Evolutionary conservation across 2,888 invertebrate species (phyloP), one percentile per base, ranked within the genome.

Genomic region (Schrankia costaestrigalis): DNA sequence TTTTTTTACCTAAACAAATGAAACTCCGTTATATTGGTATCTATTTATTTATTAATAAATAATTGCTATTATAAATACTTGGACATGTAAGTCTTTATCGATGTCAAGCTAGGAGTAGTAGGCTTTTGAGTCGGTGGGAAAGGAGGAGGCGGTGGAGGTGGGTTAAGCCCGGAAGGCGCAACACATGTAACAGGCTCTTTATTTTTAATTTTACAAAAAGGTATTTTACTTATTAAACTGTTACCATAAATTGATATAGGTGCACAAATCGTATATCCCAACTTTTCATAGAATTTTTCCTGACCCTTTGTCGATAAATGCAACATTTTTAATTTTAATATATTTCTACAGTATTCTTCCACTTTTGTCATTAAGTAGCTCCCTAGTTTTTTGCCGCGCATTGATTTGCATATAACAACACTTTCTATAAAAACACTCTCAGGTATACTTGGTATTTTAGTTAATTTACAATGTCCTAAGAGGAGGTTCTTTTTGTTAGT

Each of bases 341-440:
- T 81, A 38, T 82, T 79, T 48, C 89, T 91, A 61, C 93, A 93
- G 70, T 94, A 94, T 46, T 93, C 90, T 81, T 96, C 95, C 4
- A 92, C 90, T 66, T 91, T 90, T 38, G 81, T 89, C 93, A 96
- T 93, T 21, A 96, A 82, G 62, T 90, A 89, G 56, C 92, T 93
- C 11, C 96, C 96, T 46, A 94, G 89, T 52, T 94, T 95, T 75
- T 91, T 91, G 7, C 94, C 94, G 50, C 96, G 89, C 61, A 91
- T 89, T 10, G 81, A 77, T 72, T 90, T 91, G 50, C 90, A 90
- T 63, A 96, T 95, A 9, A 96, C 93, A 51, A 96, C 95, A 22
- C 95, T 93, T 86, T 95, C 95, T 34, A 96, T 86, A 66, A 94
- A 94, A 76, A 95, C 94, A 46, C 93, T 92, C 43, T 92, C 89